Percentiles rank a stretch among this genome's conserved stretches.
phyloP scores from a whole-genome alignment of 2,888 invertebrate genomes.

The Drosophila macrospina region DNA sequence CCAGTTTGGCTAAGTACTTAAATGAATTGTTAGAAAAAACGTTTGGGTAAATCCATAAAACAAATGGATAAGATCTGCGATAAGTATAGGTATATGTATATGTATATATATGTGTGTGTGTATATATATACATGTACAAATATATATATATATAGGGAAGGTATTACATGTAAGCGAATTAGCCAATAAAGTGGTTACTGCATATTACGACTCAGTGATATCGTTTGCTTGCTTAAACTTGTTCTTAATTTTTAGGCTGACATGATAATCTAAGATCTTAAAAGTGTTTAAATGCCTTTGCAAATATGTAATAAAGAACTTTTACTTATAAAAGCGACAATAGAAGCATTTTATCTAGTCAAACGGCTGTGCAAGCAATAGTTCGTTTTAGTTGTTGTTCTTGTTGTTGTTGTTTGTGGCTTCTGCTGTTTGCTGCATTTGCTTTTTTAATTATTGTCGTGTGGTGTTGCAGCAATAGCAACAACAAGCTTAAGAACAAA shows the following conservation, averaged over 20 bases:
- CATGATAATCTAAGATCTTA: not conserved
- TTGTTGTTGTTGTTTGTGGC: constrained; percentile 2
- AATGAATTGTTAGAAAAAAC: too few relatives aligned
- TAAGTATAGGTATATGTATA: too few relatives aligned
- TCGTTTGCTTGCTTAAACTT: constrained; percentile 6
- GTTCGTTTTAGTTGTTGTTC: constrained; percentile 5
- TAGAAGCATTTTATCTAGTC: constrained; percentile 49
- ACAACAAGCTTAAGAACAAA: constrained; percentile 25
- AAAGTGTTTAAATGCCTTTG: constrained; percentile 13
- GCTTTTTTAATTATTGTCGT: constrained; percentile 59
- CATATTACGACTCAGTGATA: not conserved
- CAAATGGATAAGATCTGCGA: too few relatives aligned
- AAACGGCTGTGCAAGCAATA: constrained; percentile 63
- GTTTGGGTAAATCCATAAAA: too few relatives aligned
- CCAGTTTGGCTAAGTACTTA: too few relatives aligned
- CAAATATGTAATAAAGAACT: constrained; percentile 18
- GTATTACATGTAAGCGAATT: too few relatives aligned
- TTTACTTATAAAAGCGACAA: constrained; percentile 19
- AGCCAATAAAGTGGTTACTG: too few relatives aligned
- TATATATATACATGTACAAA: too few relatives aligned
- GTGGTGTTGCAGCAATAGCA: constrained; percentile 27
- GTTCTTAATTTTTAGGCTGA: constrained; percentile 3
- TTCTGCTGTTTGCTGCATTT: constrained; percentile 62
- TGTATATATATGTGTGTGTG: too few relatives aligned
- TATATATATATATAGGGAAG: too few relatives aligned